Evolutionary conservation across 2,113 vertebrate species (phyloP).

Genomic region (Carettochelys insculpta): DNA sequence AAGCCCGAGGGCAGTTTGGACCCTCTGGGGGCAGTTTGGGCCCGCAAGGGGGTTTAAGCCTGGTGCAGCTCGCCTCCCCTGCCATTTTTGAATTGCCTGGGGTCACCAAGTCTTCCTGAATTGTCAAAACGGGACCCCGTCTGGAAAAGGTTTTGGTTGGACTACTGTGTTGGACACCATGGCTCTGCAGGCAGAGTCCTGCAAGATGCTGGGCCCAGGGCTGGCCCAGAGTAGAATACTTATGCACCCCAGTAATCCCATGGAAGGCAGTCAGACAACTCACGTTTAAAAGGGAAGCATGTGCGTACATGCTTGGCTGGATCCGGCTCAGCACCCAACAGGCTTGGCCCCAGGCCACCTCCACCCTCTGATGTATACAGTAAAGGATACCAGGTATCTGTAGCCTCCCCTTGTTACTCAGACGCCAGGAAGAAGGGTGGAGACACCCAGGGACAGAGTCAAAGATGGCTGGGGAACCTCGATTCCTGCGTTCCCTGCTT

Average conservation of each 20-base stretch:
- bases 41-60: too few species aligned
- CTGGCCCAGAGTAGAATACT: not conserved
- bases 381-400: too few species aligned
- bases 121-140: too few species aligned
- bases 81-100: too few species aligned
- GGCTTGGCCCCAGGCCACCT: not conserved
- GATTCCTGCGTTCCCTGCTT: not conserved
- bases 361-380: not conserved
- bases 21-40: too few species aligned
- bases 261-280: conserved; percentile 21
- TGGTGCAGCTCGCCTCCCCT: too few species aligned
- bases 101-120: too few species aligned
- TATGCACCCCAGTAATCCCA: conserved; percentile 48
- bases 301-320: not conserved
- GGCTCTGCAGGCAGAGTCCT: conserved; percentile 1
- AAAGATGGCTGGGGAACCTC: not conserved
- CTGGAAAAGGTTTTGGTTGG: too few species aligned
- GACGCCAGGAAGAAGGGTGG: not conserved
- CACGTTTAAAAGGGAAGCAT: conserved; percentile 32
- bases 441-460: not conserved
- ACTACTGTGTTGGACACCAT: too few species aligned
- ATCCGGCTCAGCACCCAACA: not conserved
- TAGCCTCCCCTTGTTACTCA: not conserved
- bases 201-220: not conserved
- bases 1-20: too few species aligned